Conservation (phyloP, 1,140 invertebrate species). For the Diabrotica virgifera region DNA sequence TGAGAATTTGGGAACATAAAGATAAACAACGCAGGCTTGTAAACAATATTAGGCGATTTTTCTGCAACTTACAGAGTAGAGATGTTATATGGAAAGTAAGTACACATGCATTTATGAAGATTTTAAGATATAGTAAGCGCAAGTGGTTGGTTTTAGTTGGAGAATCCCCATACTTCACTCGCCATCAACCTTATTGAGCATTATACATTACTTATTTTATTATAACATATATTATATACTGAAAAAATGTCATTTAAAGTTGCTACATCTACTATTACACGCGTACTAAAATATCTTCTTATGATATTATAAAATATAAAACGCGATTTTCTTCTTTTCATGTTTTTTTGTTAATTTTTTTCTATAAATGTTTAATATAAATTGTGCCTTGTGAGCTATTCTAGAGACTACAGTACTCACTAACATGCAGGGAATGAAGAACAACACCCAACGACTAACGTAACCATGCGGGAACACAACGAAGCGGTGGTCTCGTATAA, state of each 20-base stretch:
- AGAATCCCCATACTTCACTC: conserved; percentile 12
- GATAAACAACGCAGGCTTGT: no score
- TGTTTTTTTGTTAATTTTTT: conserved; percentile 21
- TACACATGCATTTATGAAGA: no score
- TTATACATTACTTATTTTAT: conserved; percentile 33
- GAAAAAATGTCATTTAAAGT: conserved; percentile 29
- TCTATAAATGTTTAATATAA: conserved; percentile 29
- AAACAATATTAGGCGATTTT: no score
- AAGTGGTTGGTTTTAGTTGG: conserved; percentile 5
- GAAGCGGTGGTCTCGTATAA: conserved; percentile 24
- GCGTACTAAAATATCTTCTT: conserved; percentile 45
- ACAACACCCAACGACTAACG: conserved; percentile 40
- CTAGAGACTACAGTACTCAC: conserved; percentile 40
- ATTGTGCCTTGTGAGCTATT: conserved; percentile 43
- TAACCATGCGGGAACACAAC: conserved; percentile 31
- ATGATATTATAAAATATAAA: conserved; percentile 46
- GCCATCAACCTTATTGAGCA: conserved; percentile 39
- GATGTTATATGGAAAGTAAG: no score
- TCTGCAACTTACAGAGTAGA: no score
- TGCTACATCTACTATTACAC: conserved; percentile 39
- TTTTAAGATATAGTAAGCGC: no score
- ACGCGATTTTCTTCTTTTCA: conserved; percentile 40
- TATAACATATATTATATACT: conserved; percentile 20
- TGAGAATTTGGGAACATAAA: no score
- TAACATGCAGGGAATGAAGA: conserved; percentile 39